Conservation (phyloP, 2,113 vertebrate species). For the cat (Felis catus) region DNA sequence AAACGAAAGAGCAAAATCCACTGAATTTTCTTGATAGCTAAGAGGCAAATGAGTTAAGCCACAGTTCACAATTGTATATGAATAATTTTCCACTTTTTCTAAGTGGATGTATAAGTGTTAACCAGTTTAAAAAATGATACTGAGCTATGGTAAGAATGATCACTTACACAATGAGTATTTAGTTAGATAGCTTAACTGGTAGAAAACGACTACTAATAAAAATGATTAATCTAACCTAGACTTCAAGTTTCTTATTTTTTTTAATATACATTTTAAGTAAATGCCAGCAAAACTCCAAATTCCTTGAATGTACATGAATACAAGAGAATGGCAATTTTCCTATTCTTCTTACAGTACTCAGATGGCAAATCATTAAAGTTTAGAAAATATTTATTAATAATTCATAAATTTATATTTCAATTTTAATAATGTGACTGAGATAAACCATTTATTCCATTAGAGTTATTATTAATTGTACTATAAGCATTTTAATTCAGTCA, state of each 20-base stretch:
- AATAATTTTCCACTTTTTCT: neutral
- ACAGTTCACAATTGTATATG: neutral
- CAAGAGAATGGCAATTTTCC: neutral
- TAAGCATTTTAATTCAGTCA: neutral
- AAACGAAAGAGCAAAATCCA: neutral
- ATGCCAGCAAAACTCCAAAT: neutral
- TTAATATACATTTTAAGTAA: slow-evolving; percentile 4
- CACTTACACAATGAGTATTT: neutral
- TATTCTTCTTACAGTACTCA: neutral
- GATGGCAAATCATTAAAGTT: neutral
- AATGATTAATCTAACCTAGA: neutral
- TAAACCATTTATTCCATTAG: neutral
- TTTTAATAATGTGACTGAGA: neutral
- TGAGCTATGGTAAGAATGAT: neutral
- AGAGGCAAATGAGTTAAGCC: slow-evolving; percentile 12
- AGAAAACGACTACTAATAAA: slow-evolving; percentile 2
- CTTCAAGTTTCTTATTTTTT: neutral
- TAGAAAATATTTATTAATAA: neutral
- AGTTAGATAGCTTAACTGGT: neutral
- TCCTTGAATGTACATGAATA: neutral
- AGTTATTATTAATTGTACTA: neutral
- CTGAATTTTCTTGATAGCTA: neutral
- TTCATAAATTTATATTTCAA: neutral
- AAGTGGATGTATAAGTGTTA: neutral
- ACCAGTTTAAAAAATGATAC: neutral